Evolutionary conservation across 2,113 vertebrate species (phyloP), one percentile per base, ranked within the genome.

Genomic region (Saccopteryx bilineata): DNA sequence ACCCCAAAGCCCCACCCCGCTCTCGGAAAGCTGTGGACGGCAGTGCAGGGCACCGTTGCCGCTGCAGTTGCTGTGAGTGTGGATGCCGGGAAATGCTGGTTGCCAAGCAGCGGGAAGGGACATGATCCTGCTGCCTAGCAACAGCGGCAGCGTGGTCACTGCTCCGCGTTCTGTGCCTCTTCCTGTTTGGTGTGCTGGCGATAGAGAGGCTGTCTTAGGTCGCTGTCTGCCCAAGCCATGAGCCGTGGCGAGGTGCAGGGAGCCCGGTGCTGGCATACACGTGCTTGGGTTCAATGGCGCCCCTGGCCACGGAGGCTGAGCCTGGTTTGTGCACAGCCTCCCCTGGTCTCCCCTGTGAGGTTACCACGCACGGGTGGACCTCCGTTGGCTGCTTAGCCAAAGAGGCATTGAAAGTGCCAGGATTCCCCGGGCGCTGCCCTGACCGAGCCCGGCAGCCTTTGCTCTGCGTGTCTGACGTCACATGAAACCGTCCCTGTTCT

Each of bases 91-190:
- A 90, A 87, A 90, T 48, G 33, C 90, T 60, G 92, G 97, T 98
- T 98, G 97, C 97, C 96, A 97, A 93, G 97, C 95, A 97, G 97
- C 96, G 68, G 72, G 95, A 90, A 96, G 74, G 97, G 97, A 97
- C 97, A 94, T 93, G 60, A 87, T 96, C 61, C 0, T 10, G 96
- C 63, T 98, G 96, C 97, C 92, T 98, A 97, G 97, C 97, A 98
- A 98, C 97, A 85, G 96, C 52, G 2, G 82, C 87, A 39, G 90
- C 93, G 72, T 96, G 97, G 97, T 96, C 97, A 94, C 95, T 80
- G 71, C 46, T 7, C 66, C 28, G 81, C 69, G 78, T 96, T 97
- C 94, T 54, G 75, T 0, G 4, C 56, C 75, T 90, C 93, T 94
- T 96, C 94, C 93, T 95, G 85, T 96, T 92, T 72, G 88, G 79